phyloP scores from a whole-genome alignment of 1,140 invertebrate genomes.

The Tetragonula clypearis region DNA sequence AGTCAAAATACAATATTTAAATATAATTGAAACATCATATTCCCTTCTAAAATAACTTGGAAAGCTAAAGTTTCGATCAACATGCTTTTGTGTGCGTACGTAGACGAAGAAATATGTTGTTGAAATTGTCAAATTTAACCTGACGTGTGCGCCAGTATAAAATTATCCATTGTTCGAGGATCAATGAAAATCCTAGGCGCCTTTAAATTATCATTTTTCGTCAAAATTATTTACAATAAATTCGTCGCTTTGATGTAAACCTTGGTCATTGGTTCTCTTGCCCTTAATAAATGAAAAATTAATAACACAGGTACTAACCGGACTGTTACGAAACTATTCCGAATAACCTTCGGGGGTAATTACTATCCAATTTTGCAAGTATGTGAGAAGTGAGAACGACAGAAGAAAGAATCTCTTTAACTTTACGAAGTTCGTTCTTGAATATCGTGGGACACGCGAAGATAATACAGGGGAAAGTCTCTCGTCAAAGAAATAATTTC shows the following conservation, averaged over 20 bases:
- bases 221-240: no score
- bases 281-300: constrained; percentile 17
- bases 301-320: constrained; percentile 4
- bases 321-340: constrained; percentile 32
- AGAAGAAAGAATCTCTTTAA: constrained; percentile 26
- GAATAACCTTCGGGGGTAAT: constrained; percentile 35
- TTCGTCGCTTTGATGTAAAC: no score
- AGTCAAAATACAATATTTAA: no score
- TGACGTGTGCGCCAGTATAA: no score
- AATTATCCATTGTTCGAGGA: not conserved
- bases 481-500: constrained; percentile 34
- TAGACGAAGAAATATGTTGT: no score
- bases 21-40: no score
- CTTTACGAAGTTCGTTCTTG: constrained; percentile 37
- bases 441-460: constrained; percentile 39
- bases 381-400: constrained; percentile 1
- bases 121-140: no score
- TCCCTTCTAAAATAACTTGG: no score
- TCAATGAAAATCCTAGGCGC: no score
- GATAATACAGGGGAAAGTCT: constrained; percentile 39
- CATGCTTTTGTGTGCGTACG: no score
- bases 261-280: not conserved
- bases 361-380: constrained; percentile 46
- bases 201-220: no score
- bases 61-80: no score